These are phyloP conservation scores for Plutomurus gul DNA, from an alignment of 1,140 invertebrate species.

Conservation along the genomic window DNA sequence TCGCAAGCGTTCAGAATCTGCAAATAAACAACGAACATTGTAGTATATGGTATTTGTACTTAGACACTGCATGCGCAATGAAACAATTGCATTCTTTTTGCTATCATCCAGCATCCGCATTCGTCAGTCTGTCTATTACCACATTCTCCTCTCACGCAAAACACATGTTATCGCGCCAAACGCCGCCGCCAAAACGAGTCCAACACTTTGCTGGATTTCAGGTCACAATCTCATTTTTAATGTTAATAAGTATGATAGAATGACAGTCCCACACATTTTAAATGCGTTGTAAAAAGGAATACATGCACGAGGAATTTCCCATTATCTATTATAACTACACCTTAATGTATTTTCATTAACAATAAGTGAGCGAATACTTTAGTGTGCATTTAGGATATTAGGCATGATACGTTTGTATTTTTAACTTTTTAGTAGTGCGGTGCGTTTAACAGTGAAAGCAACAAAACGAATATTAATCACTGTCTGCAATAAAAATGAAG, in stretches of 20 bases:
- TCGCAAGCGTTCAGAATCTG: slow-evolving; percentile 77
- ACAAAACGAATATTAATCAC: too few relatives aligned
- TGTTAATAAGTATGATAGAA: not conserved
- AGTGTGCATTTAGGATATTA: too few relatives aligned
- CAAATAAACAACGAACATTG: slow-evolving; percentile 11
- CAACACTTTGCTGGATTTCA: not conserved
- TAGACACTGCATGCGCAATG: too few relatives aligned
- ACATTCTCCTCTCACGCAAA: not conserved
- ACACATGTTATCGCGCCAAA: not conserved
- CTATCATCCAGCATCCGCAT: slow-evolving; percentile 25
- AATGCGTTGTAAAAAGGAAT: not conserved
- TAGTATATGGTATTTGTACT: not conserved
- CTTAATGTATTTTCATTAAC: too few relatives aligned
- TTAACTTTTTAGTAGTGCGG: too few relatives aligned
- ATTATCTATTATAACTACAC: too few relatives aligned
- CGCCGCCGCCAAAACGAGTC: not conserved
- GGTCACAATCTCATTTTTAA: slow-evolving; percentile 27
- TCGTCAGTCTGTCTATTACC: not conserved
- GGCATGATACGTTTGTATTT: too few relatives aligned
- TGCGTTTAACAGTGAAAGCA: too few relatives aligned
- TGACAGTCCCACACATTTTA: not conserved
- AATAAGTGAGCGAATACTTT: too few relatives aligned
- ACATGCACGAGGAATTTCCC: too few relatives aligned
- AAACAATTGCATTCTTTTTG: too few relatives aligned
- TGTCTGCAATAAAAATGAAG: too few relatives aligned